A percentile compares a stretch with the other conserved stretches of the same genome.
phyloP scores from a whole-genome alignment of 1,140 invertebrate genomes.

The Pteromalus puparum region DNA sequence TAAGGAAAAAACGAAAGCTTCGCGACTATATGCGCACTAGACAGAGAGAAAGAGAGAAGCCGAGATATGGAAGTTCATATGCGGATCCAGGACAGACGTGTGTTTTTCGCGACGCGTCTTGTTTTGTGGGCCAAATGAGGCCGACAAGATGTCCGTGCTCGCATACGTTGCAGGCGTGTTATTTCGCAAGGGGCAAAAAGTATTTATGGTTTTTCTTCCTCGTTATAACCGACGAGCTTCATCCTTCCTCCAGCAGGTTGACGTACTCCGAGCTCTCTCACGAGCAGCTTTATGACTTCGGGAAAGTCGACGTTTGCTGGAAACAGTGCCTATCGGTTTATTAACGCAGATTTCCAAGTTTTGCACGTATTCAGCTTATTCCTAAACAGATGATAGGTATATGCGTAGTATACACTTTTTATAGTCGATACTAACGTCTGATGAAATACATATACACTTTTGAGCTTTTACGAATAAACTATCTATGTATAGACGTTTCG shows the following conservation, averaged over 20 bases:
- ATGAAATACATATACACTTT: too few relatives aligned
- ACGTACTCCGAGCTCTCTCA: background rate
- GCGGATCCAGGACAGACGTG: background rate
- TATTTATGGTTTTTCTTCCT: constrained; percentile 27
- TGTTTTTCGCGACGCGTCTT: background rate
- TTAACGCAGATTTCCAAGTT: background rate
- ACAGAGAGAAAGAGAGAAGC: background rate
- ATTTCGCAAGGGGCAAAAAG: constrained; percentile 9
- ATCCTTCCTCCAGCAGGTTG: background rate
- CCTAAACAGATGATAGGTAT: too few relatives aligned
- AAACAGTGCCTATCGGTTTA: background rate
- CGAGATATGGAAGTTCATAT: constrained; percentile 2
- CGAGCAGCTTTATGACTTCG: background rate
- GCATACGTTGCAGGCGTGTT: background rate
- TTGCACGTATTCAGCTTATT: too few relatives aligned
- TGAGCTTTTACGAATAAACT: too few relatives aligned
- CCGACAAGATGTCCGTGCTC: too few relatives aligned
- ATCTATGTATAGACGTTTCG: too few relatives aligned
- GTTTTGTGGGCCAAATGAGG: background rate
- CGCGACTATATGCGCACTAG: background rate
- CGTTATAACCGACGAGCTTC: background rate
- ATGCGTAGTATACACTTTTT: too few relatives aligned
- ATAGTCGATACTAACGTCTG: too few relatives aligned
- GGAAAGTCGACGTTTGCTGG: background rate
- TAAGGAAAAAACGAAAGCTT: background rate